Conservation (phyloP, 2,113 vertebrate species). For the Gavia stellata region DNA sequence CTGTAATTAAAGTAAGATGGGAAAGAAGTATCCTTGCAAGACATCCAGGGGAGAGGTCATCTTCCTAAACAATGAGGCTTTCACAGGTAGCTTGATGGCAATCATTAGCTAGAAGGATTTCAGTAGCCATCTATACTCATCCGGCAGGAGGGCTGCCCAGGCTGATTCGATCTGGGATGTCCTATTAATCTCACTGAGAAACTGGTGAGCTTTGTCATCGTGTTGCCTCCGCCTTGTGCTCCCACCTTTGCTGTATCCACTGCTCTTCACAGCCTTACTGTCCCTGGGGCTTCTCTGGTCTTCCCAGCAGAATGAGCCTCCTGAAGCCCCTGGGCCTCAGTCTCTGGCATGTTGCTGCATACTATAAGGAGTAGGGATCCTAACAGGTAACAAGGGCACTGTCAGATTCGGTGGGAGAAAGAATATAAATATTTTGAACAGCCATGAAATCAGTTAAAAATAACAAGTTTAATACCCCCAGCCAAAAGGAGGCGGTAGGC, state of each 20-base stretch:
- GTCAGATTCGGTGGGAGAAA: neutral
- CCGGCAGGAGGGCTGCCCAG: neutral
- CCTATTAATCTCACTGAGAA: neutral
- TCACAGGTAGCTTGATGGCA: neutral
- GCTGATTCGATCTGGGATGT: neutral
- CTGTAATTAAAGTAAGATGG: neutral
- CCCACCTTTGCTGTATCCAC: neutral
- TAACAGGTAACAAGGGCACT: neutral
- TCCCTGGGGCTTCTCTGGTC: neutral
- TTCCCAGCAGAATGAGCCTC: neutral
- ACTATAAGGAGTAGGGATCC: neutral
- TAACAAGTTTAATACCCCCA: neutral
- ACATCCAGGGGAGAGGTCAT: neutral
- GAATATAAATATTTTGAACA: neutral
- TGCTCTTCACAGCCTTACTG: neutral
- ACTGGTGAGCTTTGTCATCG: neutral
- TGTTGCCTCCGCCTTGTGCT: neutral
- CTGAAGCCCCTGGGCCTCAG: rapidly evolving
- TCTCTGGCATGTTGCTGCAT: neutral
- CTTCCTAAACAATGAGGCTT: neutral
- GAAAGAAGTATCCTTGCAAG: neutral
- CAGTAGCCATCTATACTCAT: neutral
- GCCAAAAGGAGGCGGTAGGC: neutral
- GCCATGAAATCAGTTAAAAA: neutral
- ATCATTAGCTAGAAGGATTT: neutral